Evolutionary conservation across 2,888 invertebrate species (phyloP).

Genomic region (Cosmopolites sordidus): DNA sequence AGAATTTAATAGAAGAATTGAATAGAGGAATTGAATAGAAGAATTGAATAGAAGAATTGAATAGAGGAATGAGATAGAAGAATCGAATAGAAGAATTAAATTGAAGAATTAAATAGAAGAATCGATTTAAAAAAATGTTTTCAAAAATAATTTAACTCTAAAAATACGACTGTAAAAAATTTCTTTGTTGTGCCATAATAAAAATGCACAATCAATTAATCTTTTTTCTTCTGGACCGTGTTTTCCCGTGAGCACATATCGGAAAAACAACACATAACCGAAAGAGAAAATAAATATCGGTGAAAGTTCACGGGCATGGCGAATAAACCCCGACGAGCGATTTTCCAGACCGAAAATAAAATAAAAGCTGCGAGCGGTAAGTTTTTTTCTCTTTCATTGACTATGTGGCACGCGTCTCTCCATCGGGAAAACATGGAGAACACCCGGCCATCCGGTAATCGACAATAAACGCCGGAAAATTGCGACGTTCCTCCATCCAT

Average conservation of each 20-base stretch:
- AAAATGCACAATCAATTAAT: no score
- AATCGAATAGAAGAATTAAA: neutral
- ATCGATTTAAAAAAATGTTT: no score
- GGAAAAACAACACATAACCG: no score
- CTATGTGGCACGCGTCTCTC: slow-evolving; percentile 16
- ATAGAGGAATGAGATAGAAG: neutral
- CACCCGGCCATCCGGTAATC: slow-evolving; percentile 9
- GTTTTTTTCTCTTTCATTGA: slow-evolving; percentile 9
- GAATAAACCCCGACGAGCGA: neutral
- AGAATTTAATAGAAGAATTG: neutral
- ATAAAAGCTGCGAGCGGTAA: slow-evolving; percentile 11
- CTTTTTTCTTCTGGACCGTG: no score
- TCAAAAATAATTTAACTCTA: no score
- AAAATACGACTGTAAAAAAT: no score
- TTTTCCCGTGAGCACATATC: no score
- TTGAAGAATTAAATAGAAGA: no score
- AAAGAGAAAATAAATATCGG: neutral
- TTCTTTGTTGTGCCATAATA: no score
- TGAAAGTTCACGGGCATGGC: slow-evolving; percentile 5
- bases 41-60: neutral
- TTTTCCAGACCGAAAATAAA: slow-evolving; percentile 10
- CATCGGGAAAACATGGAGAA: slow-evolving; percentile 12
- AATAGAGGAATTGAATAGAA: neutral
- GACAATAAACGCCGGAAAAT: slow-evolving; percentile 13
- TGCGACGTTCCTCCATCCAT: neutral